Evolutionary conservation across 2,113 vertebrate species (phyloP).

Genomic region (Meles meles): DNA sequence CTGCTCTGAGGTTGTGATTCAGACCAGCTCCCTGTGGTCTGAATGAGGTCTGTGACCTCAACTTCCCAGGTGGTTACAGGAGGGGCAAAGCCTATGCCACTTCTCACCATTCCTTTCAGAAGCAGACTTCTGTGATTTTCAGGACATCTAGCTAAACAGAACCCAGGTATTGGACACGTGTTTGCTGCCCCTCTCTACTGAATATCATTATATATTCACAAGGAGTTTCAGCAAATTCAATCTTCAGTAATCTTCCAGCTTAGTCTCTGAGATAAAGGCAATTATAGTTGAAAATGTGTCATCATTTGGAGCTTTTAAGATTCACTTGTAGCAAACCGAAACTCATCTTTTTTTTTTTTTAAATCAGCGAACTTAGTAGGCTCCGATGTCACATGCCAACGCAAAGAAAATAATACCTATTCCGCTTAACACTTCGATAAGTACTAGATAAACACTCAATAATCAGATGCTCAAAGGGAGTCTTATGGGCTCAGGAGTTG

Average conservation of each 20-base stretch:
- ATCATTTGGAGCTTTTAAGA: conserved; percentile 10
- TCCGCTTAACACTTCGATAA: neutral
- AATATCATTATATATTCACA: neutral
- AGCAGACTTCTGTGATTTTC: neutral
- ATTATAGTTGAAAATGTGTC: neutral
- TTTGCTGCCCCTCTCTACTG: neutral
- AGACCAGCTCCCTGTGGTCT: neutral
- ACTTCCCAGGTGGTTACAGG: neutral
- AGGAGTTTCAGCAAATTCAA: conserved; percentile 24
- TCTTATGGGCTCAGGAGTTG: neutral
- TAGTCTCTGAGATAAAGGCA: neutral
- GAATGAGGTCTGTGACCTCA: neutral
- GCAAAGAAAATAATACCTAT: neutral
- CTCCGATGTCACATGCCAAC: neutral
- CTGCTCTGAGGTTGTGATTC: neutral
- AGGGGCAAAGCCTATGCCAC: neutral
- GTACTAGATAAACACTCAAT: neutral
- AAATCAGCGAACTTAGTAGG: neutral
- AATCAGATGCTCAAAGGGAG: neutral
- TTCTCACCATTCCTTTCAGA: neutral
- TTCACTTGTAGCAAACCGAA: conserved; percentile 3
- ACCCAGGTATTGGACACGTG: neutral
- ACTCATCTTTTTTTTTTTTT: neutral
- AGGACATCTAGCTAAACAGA: neutral
- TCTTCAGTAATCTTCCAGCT: neutral